Conservation (phyloP, 1,140 invertebrate species). For the Vanessa tameamea region DNA sequence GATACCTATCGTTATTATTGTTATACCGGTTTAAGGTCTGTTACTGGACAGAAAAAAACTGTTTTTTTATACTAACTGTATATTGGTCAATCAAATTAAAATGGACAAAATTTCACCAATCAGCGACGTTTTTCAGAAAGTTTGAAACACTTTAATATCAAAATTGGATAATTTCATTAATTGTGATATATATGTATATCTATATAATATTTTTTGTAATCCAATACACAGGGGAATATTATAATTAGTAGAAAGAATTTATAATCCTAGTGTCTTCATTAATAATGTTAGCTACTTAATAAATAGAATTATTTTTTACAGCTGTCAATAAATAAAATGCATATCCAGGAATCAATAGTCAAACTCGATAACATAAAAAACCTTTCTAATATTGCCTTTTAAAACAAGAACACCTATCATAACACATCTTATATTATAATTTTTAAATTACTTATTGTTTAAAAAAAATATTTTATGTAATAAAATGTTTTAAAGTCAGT, state of each 20-base stretch:
- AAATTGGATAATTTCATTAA: too few relatives aligned
- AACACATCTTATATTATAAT: neutral
- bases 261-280: neutral
- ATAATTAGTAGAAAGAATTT: neutral
- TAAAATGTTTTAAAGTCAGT: neutral
- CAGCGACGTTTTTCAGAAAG: too few relatives aligned
- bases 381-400: slow-evolving; percentile 6
- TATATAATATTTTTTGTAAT: neutral
- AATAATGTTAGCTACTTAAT: neutral
- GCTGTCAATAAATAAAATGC: slow-evolving; percentile 10
- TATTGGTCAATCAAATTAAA: too few relatives aligned
- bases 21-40: too few relatives aligned
- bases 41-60: too few relatives aligned
- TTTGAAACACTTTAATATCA: too few relatives aligned
- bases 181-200: too few relatives aligned
- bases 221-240: neutral
- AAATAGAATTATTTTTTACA: slow-evolving; percentile 8
- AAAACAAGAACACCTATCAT: neutral
- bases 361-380: neutral
- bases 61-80: too few relatives aligned
- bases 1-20: too few relatives aligned
- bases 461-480: neutral
- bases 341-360: slow-evolving; percentile 8
- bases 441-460: slow-evolving; percentile 4
- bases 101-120: too few relatives aligned